A percentile compares a stretch with the other conserved stretches of the same genome.
Conservation (phyloP, 2,888 invertebrate species). For the Catotricha subobsoleta region DNA sequence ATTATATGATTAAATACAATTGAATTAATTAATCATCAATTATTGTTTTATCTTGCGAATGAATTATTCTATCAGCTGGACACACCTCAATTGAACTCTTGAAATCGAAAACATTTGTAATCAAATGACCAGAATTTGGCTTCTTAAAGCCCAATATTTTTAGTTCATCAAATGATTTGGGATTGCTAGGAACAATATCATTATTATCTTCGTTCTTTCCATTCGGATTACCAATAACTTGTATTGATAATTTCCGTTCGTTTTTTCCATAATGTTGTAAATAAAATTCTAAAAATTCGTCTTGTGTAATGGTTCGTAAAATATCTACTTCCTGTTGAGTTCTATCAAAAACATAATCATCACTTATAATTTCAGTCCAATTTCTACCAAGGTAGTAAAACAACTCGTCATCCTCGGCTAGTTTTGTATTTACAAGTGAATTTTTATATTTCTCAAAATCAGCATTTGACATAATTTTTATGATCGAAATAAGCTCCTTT, state of each 20-base stretch:
- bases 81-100: too few species aligned
- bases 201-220: neutral
- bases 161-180: too few species aligned
- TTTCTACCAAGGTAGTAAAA: conserved; percentile 57
- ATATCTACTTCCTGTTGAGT: conserved; percentile 42
- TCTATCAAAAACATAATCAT: conserved; percentile 62
- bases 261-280: conserved; percentile 16
- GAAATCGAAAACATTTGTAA: too few species aligned
- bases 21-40: too few species aligned
- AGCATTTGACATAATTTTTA: conserved; percentile 37
- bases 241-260: conserved; percentile 25
- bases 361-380: conserved; percentile 59
- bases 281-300: conserved; percentile 22
- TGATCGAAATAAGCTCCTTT: conserved; percentile 37
- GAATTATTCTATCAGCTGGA: too few species aligned
- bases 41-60: too few species aligned
- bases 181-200: too few species aligned
- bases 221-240: conserved; percentile 16
- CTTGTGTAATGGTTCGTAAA: conserved; percentile 18
- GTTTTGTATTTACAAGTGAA: conserved; percentile 56
- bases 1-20: too few species aligned
- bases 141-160: too few species aligned
- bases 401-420: conserved; percentile 55
- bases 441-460: conserved; percentile 43
- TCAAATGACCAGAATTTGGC: too few species aligned